Base-by-base conservation (phyloP, 2,888 invertebrate species). In the Oxyscelio sp. region DNA sequence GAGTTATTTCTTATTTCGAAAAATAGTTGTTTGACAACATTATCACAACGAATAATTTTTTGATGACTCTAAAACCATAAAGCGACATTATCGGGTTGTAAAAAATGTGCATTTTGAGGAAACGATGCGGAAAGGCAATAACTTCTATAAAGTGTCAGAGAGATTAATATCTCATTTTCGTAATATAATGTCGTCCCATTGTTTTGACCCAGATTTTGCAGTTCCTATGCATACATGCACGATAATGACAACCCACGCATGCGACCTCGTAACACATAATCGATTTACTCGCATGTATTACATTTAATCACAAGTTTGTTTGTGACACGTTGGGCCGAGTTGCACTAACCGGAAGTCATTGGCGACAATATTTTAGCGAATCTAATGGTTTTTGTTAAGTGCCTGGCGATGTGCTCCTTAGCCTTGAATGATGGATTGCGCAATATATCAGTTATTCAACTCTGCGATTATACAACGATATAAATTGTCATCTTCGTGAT, bases 181-280 rank as follows among this genome's bases (percentile, higher is more conserved):
- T 70, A 58, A 56, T 65, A 58, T 65, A 73, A 65, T 65, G 58
- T 73, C 58, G 54, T 63, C 48, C 65, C 50, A 79, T 71, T 79
- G 50, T 71, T 79, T 71, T 65, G 71, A 79, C 79, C 79, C 21
- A 58, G 50, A 79, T 79, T 34, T 40, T n/a, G 11, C 27, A 15
- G 24, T 63, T 71, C 24, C 48, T 24, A 38, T 79, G 65, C 40
- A 65, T 48, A 58, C 58, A 45, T 56, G 34, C 19, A 58, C 66
- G n/a, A 31, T 59, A 71, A 70, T 63, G 70, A 63, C 56, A 63
- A 65, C 50, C 40, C 71, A 71, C 58, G 71, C 78, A 70, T 61
- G 61, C 40, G 61, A 78, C 34, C 68, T 58, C 68, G 31, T 68
- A 68, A 77, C 68, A 70, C 82, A 73, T 56, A 83, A 86, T 87